These are phyloP conservation scores for Acridotheres tristis DNA, from an alignment of 2,797 vertebrate species.

Conservation along the genomic window DNA sequence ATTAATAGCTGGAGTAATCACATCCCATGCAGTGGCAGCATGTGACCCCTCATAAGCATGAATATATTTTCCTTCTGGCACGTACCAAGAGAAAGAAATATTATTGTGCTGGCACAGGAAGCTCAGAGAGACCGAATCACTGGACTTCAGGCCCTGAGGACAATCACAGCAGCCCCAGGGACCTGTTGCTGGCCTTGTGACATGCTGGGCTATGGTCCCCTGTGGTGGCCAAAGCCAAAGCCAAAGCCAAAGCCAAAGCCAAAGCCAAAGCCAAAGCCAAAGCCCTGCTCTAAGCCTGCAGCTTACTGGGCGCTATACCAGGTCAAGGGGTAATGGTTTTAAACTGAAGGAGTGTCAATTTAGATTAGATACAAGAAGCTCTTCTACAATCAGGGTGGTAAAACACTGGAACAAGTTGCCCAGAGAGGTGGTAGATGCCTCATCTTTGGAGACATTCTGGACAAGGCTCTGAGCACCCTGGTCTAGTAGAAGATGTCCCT, in stretches of 20 bases:
- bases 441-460: neutral
- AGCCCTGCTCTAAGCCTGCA: neutral
- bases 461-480: fast-evolving
- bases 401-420: neutral
- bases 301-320: too few relatives aligned
- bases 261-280: neutral
- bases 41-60: neutral
- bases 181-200: neutral
- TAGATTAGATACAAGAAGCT: neutral
- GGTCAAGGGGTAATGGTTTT: neutral
- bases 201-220: fast-evolving
- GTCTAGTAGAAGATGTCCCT: neutral
- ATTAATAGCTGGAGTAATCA: conserved; percentile 43
- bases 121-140: neutral
- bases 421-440: neutral
- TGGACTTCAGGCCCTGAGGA: neutral
- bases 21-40: neutral
- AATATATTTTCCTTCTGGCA: neutral
- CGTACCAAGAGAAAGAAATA: neutral
- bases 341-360: neutral
- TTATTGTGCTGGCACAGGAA: neutral
- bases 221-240: too few relatives aligned
- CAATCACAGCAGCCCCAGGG: neutral
- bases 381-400: neutral
- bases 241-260: too few relatives aligned